phyloP scores from a whole-genome alignment of 1,140 invertebrate genomes.

The Scaptomyza montana region DNA sequence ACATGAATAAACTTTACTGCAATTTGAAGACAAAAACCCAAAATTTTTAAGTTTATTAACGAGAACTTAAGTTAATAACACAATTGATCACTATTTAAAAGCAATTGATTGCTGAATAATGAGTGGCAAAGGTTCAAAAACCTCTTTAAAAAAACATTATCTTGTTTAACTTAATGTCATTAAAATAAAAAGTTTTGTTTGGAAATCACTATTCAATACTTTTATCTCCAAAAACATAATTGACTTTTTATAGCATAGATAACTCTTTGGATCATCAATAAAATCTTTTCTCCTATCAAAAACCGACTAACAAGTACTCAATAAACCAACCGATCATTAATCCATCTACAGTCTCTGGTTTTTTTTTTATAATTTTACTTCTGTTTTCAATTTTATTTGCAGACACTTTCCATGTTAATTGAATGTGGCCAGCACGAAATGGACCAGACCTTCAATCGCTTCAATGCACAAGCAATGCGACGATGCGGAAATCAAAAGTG shows the following conservation, averaged over 20 bases:
- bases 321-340: background rate
- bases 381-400: conserved; percentile 59
- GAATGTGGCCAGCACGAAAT: conserved; percentile 55
- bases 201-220: too few relatives aligned
- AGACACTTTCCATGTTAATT: conserved; percentile 63
- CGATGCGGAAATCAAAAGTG: conserved; percentile 75
- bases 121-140: too few relatives aligned
- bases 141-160: too few relatives aligned
- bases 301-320: background rate
- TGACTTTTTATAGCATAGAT: background rate
- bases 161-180: background rate
- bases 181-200: background rate
- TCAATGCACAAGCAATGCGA: conserved; percentile 23
- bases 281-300: background rate
- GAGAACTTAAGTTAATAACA: background rate
- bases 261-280: background rate
- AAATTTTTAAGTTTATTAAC: too few relatives aligned
- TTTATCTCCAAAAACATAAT: background rate
- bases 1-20: background rate
- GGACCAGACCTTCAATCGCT: conserved; percentile 10
- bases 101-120: too few relatives aligned
- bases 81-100: background rate
- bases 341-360: background rate
- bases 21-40: too few relatives aligned
- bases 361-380: conserved; percentile 5